Percentiles rank a stretch among this genome's conserved stretches.
These are phyloP conservation scores for Ornithoptera alexandrae DNA, from an alignment of 2,888 invertebrate genomes.

Conservation along the genomic window DNA sequence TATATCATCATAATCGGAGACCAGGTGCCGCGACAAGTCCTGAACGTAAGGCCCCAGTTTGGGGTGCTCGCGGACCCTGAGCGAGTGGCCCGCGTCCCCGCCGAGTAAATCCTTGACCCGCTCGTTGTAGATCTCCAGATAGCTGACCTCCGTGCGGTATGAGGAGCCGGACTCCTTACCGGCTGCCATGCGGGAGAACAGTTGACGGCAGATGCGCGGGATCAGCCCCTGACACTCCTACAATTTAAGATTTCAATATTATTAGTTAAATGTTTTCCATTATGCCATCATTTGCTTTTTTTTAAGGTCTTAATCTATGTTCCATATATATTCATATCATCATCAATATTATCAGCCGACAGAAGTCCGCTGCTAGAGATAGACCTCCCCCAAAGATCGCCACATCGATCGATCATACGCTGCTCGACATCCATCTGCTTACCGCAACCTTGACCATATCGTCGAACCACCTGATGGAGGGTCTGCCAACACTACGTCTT, in stretches of 20 bases:
- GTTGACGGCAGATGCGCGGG: slow-evolving; percentile 90
- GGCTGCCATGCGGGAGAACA: slow-evolving; percentile 89
- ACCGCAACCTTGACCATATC: too few species aligned
- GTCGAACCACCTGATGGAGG: too few species aligned
- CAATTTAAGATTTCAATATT: slow-evolving; percentile 31
- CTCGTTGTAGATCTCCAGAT: slow-evolving; percentile 92
- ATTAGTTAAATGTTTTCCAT: too few species aligned
- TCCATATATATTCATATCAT: too few species aligned
- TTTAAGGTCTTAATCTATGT: too few species aligned
- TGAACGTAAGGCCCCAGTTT: slow-evolving; percentile 91
- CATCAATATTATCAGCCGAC: too few species aligned
- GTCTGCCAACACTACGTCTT: too few species aligned
- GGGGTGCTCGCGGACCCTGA: slow-evolving; percentile 89
- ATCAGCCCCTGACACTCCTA: slow-evolving; percentile 90
- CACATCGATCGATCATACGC: too few species aligned
- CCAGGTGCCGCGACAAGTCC: slow-evolving; percentile 90
- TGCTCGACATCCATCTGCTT: too few species aligned
- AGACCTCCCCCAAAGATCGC: too few species aligned
- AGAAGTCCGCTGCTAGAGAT: too few species aligned
- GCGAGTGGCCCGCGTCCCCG: slow-evolving; percentile 82
- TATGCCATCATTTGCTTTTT: too few species aligned
- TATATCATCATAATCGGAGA: slow-evolving; percentile 92
- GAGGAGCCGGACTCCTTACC: slow-evolving; percentile 90
- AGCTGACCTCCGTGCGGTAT: slow-evolving; percentile 92
- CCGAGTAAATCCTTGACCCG: slow-evolving; percentile 86